Conservation (phyloP, 2,113 vertebrate species). For the Coreoperca whiteheadi region DNA sequence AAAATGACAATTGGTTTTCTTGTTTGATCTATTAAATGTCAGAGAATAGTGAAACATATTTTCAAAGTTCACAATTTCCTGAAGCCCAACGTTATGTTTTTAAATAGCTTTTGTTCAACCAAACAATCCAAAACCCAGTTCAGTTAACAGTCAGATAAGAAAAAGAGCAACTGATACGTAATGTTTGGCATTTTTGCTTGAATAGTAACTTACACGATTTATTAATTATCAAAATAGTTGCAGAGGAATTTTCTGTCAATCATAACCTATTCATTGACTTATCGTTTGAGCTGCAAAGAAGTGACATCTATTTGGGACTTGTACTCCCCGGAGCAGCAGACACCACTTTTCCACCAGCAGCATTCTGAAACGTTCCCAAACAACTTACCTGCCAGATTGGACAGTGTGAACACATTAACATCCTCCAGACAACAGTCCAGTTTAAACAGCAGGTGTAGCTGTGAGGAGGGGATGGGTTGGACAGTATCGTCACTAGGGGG, state of each 20-base stretch:
- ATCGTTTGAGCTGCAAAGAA: neutral
- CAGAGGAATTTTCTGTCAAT: neutral
- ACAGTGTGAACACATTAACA: conserved; percentile 92
- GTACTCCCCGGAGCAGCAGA: neutral
- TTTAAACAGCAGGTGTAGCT: conserved; percentile 87
- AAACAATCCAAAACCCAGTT: neutral
- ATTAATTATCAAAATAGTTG: neutral
- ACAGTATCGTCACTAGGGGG: conserved; percentile 35
- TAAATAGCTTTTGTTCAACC: neutral
- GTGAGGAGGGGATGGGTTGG: conserved; percentile 29
- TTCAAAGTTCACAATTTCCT: neutral
- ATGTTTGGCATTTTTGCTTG: neutral
- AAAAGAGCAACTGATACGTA: neutral
- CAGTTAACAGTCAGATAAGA: neutral
- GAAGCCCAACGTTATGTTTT: neutral
- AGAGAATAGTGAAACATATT: neutral
- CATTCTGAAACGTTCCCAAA: neutral
- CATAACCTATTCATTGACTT: neutral
- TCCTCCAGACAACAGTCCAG: conserved; percentile 93
- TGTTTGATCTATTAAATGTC: neutral
- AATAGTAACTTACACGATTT: neutral
- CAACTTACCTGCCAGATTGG: conserved; percentile 88
- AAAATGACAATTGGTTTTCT: neutral
- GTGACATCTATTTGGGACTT: neutral
- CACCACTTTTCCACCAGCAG: neutral